Conservation (phyloP, 2,113 vertebrate species). For the Rattus norvegicus region DNA sequence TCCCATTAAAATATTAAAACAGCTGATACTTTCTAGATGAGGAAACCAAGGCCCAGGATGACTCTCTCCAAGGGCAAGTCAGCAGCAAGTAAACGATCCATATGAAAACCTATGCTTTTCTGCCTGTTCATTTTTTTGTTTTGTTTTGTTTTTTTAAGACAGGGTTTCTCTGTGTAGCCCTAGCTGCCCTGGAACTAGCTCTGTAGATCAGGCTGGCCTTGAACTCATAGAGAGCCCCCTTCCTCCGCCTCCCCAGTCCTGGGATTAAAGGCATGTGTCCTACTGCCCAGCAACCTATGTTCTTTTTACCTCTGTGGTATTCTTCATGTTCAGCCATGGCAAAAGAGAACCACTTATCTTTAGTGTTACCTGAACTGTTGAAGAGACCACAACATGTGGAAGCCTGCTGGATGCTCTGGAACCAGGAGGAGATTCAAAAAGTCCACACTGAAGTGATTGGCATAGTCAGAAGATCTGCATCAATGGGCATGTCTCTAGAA, state of each 20-base stretch:
- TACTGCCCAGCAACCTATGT: neutral
- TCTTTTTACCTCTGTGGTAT: neutral
- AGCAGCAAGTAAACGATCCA: neutral
- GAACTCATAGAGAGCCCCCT: neutral
- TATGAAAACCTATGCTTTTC: neutral
- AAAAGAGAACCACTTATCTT: neutral
- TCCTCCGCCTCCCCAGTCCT: neutral
- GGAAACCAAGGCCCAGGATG: neutral
- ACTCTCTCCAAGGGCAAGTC: neutral
- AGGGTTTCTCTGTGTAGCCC: neutral
- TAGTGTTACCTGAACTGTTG: neutral
- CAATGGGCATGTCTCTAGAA: neutral
- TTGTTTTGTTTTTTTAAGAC: neutral
- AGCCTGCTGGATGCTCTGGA: neutral
- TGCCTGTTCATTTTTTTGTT: neutral
- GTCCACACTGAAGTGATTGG: neutral
- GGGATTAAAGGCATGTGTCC: neutral
- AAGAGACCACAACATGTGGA: neutral
- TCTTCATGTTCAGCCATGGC: neutral
- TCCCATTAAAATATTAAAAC: slow-evolving; percentile 39
- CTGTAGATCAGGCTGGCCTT: neutral
- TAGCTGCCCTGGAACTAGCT: neutral
- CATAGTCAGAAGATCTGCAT: neutral
- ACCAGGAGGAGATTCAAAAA: neutral
- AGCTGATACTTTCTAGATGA: neutral